phyloP scores from a whole-genome alignment of 2,888 invertebrate genomes.

The Cataglyphis albicans region DNA sequence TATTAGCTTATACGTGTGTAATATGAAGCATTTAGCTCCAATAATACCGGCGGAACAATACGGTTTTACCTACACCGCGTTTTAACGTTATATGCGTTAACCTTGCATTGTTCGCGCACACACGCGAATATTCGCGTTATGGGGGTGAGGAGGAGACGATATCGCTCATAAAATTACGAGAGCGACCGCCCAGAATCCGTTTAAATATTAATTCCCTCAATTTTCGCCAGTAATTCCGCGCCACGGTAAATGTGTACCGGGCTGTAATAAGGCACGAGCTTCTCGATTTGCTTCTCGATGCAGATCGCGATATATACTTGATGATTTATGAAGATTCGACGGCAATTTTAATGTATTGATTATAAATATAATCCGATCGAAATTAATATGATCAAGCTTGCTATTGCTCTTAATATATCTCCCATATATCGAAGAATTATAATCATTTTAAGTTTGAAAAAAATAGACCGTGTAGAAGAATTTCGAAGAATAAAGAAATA shows the following conservation, averaged over 20 bases:
- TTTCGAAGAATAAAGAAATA: background rate
- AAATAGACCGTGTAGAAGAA: background rate
- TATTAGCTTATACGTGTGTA: slow-evolving; percentile 70
- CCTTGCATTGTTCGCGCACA: slow-evolving; percentile 20
- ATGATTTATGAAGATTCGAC: background rate
- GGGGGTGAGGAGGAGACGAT: background rate
- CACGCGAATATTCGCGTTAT: slow-evolving; percentile 31
- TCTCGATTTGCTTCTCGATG: slow-evolving; percentile 31
- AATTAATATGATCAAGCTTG: background rate
- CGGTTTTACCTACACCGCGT: slow-evolving; percentile 56
- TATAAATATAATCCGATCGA: background rate
- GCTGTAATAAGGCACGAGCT: slow-evolving; percentile 52
- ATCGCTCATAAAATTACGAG: slow-evolving; percentile 67
- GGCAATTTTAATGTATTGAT: slow-evolving; percentile 1
- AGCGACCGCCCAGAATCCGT: slow-evolving; percentile 29
- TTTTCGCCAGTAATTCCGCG: slow-evolving; percentile 52
- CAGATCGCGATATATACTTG: background rate
- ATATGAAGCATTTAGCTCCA: slow-evolving; percentile 74
- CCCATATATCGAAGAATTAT: background rate
- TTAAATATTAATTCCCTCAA: slow-evolving; percentile 65
- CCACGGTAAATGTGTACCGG: slow-evolving; percentile 28
- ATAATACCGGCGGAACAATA: slow-evolving; percentile 76
- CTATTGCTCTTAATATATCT: background rate
- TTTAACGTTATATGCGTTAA: slow-evolving; percentile 53
- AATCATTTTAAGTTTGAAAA: background rate